Evolutionary conservation across 2,113 vertebrate genomes (phyloP).

Genomic region (Arvicanthis niloticus): DNA sequence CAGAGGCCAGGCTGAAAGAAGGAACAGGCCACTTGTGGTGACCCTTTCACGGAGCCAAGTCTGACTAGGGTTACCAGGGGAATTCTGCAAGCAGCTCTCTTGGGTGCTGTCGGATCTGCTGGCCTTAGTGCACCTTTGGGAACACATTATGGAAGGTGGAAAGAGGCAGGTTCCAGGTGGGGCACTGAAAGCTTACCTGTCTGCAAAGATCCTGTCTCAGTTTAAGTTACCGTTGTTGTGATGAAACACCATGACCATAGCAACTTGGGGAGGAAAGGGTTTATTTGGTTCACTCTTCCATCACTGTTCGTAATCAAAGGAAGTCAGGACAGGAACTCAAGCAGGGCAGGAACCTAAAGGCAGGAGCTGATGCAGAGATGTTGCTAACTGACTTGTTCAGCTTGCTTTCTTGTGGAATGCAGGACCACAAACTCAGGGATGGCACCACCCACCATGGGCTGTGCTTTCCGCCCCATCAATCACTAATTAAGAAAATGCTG

Average conservation of each 20-base stretch:
- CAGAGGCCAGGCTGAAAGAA: neutral
- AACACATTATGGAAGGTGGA: neutral
- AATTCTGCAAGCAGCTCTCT: neutral
- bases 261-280: neutral
- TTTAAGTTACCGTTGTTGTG: neutral
- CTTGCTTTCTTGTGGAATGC: neutral
- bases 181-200: neutral
- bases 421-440: neutral
- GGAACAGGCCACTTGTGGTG: no score
- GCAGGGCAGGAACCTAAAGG: neutral
- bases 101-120: neutral
- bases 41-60: neutral
- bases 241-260: neutral
- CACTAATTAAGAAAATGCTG: no score
- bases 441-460: neutral
- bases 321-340: neutral
- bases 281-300: neutral
- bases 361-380: neutral
- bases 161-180: neutral
- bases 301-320: neutral
- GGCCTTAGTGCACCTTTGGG: neutral
- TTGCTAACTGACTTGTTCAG: neutral
- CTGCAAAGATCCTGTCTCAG: neutral
- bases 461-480: no score
- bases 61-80: neutral